Evolutionary conservation across 2,797 vertebrate species (phyloP).

Genomic region (Menidia menidia): DNA sequence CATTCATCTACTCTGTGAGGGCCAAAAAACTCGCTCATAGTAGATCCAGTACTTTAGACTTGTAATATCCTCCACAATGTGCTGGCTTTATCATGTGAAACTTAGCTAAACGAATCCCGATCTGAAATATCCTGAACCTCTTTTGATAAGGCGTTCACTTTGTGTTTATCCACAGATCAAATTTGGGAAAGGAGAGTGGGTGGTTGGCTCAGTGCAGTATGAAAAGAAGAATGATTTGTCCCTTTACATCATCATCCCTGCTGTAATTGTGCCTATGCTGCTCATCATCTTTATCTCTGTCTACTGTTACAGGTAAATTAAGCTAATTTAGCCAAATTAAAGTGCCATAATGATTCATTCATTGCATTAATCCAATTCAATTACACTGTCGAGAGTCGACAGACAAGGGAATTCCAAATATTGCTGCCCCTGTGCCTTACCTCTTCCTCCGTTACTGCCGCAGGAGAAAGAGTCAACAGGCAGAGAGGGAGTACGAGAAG

Average conservation of each 20-base stretch:
- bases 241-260: constrained; percentile 92
- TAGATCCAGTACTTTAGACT: not conserved
- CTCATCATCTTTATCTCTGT: constrained; percentile 89
- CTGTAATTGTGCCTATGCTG: constrained; percentile 94
- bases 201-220: constrained; percentile 91
- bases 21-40: not conserved
- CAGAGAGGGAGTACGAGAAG: constrained; percentile 97
- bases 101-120: constrained; percentile 18
- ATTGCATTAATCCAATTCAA: too few species aligned
- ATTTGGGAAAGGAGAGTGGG: constrained; percentile 94
- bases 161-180: constrained; percentile 85
- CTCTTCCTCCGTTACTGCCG: constrained; percentile 8
- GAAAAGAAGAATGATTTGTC: constrained; percentile 88
- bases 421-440: not conserved
- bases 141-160: constrained; percentile 17
- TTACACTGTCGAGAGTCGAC: not conserved
- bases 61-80: constrained; percentile 17
- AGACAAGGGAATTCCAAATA: not conserved
- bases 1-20: not conserved
- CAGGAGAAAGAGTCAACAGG: constrained; percentile 97
- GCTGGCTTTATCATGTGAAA: constrained; percentile 13
- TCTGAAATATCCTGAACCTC: constrained; percentile 26
- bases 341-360: not conserved
- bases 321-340: constrained; percentile 9
- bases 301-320: constrained; percentile 93